Evolutionary conservation across 2,888 invertebrate species (phyloP).

Genomic region (Pachymerium ferrugineum): DNA sequence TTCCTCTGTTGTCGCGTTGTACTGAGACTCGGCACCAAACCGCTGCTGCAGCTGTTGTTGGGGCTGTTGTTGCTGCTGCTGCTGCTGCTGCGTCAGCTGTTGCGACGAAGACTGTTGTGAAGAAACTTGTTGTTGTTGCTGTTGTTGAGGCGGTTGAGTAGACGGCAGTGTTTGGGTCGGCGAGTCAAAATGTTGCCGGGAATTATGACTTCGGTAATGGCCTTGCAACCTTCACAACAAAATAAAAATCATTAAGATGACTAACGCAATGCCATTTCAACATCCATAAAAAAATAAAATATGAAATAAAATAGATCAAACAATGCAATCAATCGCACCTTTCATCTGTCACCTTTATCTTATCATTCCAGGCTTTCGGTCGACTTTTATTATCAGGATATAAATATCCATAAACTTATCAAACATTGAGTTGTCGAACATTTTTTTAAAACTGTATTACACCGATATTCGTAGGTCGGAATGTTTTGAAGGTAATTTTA

Average conservation of each 20-base stretch:
- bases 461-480: too few species aligned
- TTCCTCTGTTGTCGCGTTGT: slow-evolving; percentile 25
- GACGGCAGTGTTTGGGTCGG: slow-evolving; percentile 27
- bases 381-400: too few species aligned
- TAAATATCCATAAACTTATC: too few species aligned
- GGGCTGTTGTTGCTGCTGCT: slow-evolving; percentile 35
- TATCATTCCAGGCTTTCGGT: neutral
- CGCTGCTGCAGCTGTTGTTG: slow-evolving; percentile 23
- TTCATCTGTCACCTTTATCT: slow-evolving; percentile 15
- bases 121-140: slow-evolving; percentile 27
- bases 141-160: slow-evolving; percentile 24
- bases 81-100: slow-evolving; percentile 32
- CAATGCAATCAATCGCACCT: slow-evolving; percentile 11
- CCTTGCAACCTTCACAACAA: slow-evolving; percentile 37
- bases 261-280: neutral
- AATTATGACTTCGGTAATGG: slow-evolving; percentile 39
- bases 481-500: too few species aligned
- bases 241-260: neutral
- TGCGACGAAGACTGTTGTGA: slow-evolving; percentile 27
- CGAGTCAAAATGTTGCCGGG: slow-evolving; percentile 39
- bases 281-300: neutral
- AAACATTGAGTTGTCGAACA: too few species aligned
- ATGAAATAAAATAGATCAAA: neutral
- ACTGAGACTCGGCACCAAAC: slow-evolving; percentile 12
- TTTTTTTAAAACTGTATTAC: too few species aligned